Percentiles rank a stretch among this genome's conserved stretches.
These are phyloP conservation scores for Megaceryle maxima DNA, from an alignment of 2,113 vertebrate genomes.

Conservation along the genomic window DNA sequence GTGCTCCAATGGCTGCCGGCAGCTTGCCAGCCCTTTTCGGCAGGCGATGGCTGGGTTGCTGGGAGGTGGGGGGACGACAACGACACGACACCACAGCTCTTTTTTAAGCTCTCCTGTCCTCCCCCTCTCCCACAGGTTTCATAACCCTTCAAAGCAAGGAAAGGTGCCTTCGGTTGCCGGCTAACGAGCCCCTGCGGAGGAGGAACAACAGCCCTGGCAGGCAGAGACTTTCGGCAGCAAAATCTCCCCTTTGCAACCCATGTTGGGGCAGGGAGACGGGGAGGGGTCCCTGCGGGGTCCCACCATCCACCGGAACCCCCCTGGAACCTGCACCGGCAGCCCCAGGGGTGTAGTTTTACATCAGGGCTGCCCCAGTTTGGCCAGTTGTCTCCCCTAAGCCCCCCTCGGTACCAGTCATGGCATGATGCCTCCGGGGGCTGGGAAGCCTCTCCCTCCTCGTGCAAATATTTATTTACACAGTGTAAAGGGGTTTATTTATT, in stretches of 20 bases:
- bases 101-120: conserved; percentile 61
- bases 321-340: background rate
- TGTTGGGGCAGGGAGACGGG: rapidly evolving
- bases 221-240: background rate
- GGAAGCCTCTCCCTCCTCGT: background rate
- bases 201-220: background rate
- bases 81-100: conserved; percentile 8
- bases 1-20: background rate
- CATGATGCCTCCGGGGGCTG: background rate
- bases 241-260: rapidly evolving
- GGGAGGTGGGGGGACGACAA: background rate
- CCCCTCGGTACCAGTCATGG: rapidly evolving
- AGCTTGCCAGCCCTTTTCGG: conserved; percentile 29
- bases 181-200: background rate
- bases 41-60: background rate
- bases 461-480: conserved; percentile 60
- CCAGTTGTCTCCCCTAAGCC: rapidly evolving
- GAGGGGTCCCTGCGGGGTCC: background rate
- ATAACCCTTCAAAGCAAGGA: conserved; percentile 32
- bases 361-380: background rate
- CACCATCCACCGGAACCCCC: rapidly evolving
- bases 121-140: conserved; percentile 53
- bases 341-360: background rate
- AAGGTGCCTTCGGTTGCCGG: background rate
- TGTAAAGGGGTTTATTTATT: conserved; percentile 62